Percentiles rank a stretch among this genome's conserved stretches.
Evolutionary conservation across 1,140 invertebrate genomes (phyloP).

Genomic region (Cherax quadricarinatus): DNA sequence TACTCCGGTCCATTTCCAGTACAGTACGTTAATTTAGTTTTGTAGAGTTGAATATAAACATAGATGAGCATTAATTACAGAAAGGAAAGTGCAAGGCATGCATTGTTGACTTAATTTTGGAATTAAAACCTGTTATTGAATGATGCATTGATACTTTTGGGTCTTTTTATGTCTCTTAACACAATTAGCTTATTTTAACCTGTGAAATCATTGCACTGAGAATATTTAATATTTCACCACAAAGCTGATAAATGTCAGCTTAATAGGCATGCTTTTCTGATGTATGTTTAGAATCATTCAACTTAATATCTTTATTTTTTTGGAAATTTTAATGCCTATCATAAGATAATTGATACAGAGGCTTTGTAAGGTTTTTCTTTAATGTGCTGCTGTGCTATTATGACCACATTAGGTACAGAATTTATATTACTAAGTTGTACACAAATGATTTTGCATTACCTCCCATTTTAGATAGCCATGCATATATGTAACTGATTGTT

Average conservation of each 20-base stretch:
- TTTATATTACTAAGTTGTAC: not conserved
- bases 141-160: too few species aligned
- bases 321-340: not conserved
- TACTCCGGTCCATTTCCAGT: too few species aligned
- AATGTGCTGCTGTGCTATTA: not conserved
- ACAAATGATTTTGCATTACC: conserved; percentile 26
- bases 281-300: too few species aligned
- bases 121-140: too few species aligned
- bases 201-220: not conserved
- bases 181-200: not conserved
- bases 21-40: too few species aligned
- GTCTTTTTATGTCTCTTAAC: too few species aligned
- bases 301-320: not conserved
- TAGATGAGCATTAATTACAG: not conserved
- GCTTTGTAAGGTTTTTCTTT: not conserved
- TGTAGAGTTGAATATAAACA: too few species aligned
- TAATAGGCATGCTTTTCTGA: too few species aligned
- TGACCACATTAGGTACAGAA: not conserved
- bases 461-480: conserved; percentile 24
- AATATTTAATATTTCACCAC: too few species aligned
- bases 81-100: too few species aligned
- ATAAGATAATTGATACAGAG: not conserved
- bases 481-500: conserved; percentile 27
- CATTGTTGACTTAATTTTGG: too few species aligned
- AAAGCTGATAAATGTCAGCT: too few species aligned